Conservation (phyloP, 2,113 vertebrate genomes). For the Chlorodrepanis virens region DNA sequence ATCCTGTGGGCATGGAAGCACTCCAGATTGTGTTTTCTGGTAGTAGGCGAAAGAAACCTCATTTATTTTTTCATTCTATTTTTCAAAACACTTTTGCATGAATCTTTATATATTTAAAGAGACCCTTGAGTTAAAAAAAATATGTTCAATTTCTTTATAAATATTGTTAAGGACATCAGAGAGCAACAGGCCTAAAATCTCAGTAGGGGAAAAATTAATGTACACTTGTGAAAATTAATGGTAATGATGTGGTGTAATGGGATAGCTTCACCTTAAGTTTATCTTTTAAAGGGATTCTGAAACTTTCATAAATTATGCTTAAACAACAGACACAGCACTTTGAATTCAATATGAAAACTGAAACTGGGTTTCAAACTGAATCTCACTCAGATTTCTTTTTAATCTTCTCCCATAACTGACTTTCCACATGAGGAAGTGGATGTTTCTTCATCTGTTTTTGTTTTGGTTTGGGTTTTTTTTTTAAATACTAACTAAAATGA, state of each 20-base stretch:
- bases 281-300: neutral
- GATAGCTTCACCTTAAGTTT: neutral
- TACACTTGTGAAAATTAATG: neutral
- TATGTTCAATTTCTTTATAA: neutral
- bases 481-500: neutral
- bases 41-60: neutral
- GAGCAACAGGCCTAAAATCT: neutral
- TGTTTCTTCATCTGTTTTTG: neutral
- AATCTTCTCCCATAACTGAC: neutral
- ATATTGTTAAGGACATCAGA: neutral
- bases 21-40: neutral
- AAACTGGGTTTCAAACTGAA: neutral
- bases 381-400: neutral
- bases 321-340: neutral
- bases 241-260: neutral
- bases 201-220: neutral
- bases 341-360: neutral
- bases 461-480: neutral
- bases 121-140: neutral
- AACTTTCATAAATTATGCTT: neutral
- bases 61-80: neutral
- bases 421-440: neutral
- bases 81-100: neutral
- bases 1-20: neutral
- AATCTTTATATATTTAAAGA: neutral